These are phyloP conservation scores for Azorinus chamasolen DNA, from an alignment of 2,888 invertebrate species.

Conservation along the genomic window DNA sequence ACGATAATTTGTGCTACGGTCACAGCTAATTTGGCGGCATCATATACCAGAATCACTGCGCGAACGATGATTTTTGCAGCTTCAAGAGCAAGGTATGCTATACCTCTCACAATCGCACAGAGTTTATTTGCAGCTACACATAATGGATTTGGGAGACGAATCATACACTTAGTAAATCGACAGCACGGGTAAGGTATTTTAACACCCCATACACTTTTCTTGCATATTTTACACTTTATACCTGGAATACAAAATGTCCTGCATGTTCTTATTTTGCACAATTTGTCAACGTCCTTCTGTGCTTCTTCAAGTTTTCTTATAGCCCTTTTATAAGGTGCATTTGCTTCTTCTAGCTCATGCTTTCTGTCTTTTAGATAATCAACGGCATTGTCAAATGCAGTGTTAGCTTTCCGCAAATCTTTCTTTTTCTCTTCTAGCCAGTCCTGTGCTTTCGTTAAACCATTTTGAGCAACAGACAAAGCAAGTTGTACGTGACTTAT, in stretches of 20 bases:
- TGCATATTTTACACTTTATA: constrained; percentile 41
- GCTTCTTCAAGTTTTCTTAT: constrained; percentile 45
- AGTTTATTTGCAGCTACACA: constrained; percentile 46
- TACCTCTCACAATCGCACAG: constrained; percentile 46
- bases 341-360: constrained; percentile 58
- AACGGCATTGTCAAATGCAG: constrained; percentile 53
- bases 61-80: constrained; percentile 56
- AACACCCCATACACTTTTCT: constrained; percentile 24
- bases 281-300: constrained; percentile 59
- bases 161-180: constrained; percentile 57
- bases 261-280: constrained; percentile 57
- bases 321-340: constrained; percentile 55
- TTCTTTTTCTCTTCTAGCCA: constrained; percentile 58
- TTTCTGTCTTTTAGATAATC: constrained; percentile 45
- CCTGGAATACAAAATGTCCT: constrained; percentile 57
- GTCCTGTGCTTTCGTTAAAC: constrained; percentile 44
- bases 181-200: constrained; percentile 54
- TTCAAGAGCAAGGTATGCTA: constrained; percentile 63
- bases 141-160: constrained; percentile 54
- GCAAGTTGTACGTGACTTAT: constrained; percentile 47
- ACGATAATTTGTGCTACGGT: constrained; percentile 57
- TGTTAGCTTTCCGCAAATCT: constrained; percentile 35
- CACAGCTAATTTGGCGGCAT: constrained; percentile 55
- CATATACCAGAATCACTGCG: constrained; percentile 53
- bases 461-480: constrained; percentile 27